phyloP scores from a whole-genome alignment of 2,113 vertebrate genomes.

The Pseudonaja textilis region DNA sequence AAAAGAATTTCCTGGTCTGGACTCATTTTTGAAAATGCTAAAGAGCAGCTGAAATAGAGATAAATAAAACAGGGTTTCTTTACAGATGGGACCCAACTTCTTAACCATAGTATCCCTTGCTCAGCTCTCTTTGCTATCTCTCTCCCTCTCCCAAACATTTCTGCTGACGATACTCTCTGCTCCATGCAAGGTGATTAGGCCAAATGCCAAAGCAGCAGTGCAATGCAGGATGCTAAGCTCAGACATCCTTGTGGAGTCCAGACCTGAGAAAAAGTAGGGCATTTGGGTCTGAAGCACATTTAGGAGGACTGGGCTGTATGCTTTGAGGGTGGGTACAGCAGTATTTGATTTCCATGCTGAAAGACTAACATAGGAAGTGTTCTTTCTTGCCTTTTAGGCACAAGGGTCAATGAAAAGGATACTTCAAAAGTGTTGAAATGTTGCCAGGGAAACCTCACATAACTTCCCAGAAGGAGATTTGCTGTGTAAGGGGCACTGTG shows the following conservation, averaged over 20 bases:
- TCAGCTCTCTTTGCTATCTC: not conserved
- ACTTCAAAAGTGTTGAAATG: not conserved
- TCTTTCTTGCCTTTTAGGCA: not conserved
- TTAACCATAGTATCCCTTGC: too few relatives aligned
- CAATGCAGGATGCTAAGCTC: not conserved
- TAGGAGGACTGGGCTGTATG: not conserved
- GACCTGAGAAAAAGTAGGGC: not conserved
- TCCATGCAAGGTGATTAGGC: slow-evolving; percentile 26
- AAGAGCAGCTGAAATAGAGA: too few relatives aligned
- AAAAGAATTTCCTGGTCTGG: not conserved
- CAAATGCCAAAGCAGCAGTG: slow-evolving; percentile 28
- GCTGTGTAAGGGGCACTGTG: not conserved
- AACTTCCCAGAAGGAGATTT: not conserved
- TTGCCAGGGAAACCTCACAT: not conserved
- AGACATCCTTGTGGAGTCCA: not conserved
- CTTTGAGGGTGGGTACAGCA: not conserved
- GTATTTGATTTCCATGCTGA: not conserved
- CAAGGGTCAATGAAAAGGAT: not conserved
- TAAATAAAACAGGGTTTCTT: not conserved
- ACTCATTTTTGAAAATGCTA: not conserved
- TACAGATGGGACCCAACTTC: not conserved
- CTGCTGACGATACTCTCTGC: slow-evolving; percentile 10
- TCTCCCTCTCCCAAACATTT: not conserved
- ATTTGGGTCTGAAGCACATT: not conserved
- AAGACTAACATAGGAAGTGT: not conserved